phyloP scores from a whole-genome alignment of 2,888 invertebrate species.

The Neoascia interrupta region DNA sequence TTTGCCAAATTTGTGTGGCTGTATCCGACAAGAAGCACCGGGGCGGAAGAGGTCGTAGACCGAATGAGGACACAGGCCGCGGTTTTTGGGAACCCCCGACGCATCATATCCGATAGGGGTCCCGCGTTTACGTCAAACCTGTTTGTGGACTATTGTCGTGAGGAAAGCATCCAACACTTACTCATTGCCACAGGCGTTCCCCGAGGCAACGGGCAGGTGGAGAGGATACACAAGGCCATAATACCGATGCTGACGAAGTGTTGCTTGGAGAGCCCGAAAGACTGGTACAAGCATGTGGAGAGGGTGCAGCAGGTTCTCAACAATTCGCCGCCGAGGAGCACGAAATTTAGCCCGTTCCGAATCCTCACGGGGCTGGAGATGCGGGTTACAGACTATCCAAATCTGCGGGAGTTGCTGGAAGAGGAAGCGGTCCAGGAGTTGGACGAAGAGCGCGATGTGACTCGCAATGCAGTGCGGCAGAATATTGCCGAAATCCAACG shows the following conservation, averaged over 20 bases:
- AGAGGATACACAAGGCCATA: conserved; percentile 36
- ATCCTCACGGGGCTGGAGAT: neutral
- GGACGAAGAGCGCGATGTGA: neutral
- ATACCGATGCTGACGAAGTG: too few relatives aligned
- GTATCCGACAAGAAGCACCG: conserved; percentile 70
- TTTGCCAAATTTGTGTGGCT: conserved; percentile 72
- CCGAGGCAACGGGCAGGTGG: conserved; percentile 56
- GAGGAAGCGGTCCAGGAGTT: neutral
- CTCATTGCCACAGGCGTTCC: conserved; percentile 47
- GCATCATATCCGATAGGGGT: conserved; percentile 75
- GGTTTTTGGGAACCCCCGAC: conserved; percentile 52
- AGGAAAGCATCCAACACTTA: conserved; percentile 71
- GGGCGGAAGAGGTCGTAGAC: conserved; percentile 72
- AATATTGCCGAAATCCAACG: neutral
- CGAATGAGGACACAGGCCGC: conserved; percentile 61
- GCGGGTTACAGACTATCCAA: neutral
- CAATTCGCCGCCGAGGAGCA: neutral
- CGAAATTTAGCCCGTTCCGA: neutral
- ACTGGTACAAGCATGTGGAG: neutral
- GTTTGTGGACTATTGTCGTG: conserved; percentile 72
- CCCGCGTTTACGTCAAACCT: conserved; percentile 75
- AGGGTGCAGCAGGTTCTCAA: neutral
- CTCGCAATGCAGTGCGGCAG: conserved; percentile 3
- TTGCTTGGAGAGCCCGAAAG: too few relatives aligned
- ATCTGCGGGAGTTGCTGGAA: neutral